phyloP scores from a whole-genome alignment of 2,113 vertebrate species.

The Atherinomorus stipes region DNA sequence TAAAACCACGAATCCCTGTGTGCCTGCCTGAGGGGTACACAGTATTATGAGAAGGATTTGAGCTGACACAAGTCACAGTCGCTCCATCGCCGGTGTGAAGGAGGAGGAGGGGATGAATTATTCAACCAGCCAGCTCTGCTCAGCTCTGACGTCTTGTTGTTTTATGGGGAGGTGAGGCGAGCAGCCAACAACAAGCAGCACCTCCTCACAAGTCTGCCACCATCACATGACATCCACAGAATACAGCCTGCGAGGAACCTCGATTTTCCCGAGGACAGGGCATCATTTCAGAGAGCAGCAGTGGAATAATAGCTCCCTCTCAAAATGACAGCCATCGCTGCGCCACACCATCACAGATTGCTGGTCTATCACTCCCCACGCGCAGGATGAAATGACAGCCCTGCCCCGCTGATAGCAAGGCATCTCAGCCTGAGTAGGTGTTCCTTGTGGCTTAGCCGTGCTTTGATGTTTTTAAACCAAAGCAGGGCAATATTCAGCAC shows the following conservation, averaged over 20 bases:
- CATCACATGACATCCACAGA: conserved; percentile 66
- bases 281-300: conserved; percentile 74
- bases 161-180: conserved; percentile 66
- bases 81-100: conserved; percentile 62
- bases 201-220: conserved; percentile 47
- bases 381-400: conserved; percentile 68
- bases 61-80: conserved; percentile 80
- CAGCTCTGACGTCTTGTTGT: conserved; percentile 70
- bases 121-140: conserved; percentile 70
- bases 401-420: conserved; percentile 59
- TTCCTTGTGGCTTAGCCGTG: conserved; percentile 64
- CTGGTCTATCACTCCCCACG: conserved; percentile 71
- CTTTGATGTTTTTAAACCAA: conserved; percentile 73
- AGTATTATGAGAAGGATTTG: conserved; percentile 74
- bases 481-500: conserved; percentile 60
- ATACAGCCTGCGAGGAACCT: conserved; percentile 64
- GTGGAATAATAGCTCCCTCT: conserved; percentile 71
- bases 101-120: conserved; percentile 72
- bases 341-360: conserved; percentile 74
- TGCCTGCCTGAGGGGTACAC: conserved; percentile 71
- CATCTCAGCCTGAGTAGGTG: conserved; percentile 63
- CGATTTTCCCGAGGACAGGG: conserved; percentile 68
- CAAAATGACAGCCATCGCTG: conserved; percentile 72
- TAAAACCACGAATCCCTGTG: conserved; percentile 45
- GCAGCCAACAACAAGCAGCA: conserved; percentile 63